Evolutionary conservation across 64 coral and sea anemone species (phyloP), one percentile per base, ranked within the genome.

Genomic region (Cladopsammia gracilis): DNA sequence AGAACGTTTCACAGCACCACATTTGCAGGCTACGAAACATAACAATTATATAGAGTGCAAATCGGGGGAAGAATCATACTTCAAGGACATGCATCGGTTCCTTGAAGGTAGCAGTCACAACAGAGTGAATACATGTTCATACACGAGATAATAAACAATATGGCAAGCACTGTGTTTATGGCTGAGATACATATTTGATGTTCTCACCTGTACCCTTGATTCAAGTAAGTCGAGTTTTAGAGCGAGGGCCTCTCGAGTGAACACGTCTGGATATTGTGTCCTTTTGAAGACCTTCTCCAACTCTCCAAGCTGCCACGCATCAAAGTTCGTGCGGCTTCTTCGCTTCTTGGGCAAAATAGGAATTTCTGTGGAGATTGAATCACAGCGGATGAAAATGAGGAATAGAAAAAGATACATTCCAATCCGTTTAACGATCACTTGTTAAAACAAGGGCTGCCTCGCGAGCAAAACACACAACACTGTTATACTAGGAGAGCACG

Each of bases 271-370:
- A 82, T 99, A 99, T 10, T 99, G 98, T 0, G 94, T 96, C 26
- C 85, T 90, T 44, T 96, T 86, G 72, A 96, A 99, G 4, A 99
- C 95, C 71, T 96, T 94, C 79, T 99, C 98, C 20, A 99, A 78
- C 65, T 99, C 98, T 50, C 92, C 95, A 9, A 99, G 89, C 18
- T 99, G 98, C 98, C 98, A 99, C 65, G 98, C 86, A 48, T 93
- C 91, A 70, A 96, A 99, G 47, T 99, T 96, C 11, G 95, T 99
- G 12, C 94, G 89, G 72, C 98, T 99, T 86, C 98, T 86, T 61
- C 98, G 75, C 57, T 88, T 90, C 93, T 98, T 98, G 18, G 96
- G 96, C 12, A 98, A 85, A 15, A 98, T 88, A 25, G 96, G 96
- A 44, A 98, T 93, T 87, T 98, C 96, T 98, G 59, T 84, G 59